phyloP scores from a whole-genome alignment of 2,113 vertebrate species.

The Sterrhoptilus dennistouni region DNA sequence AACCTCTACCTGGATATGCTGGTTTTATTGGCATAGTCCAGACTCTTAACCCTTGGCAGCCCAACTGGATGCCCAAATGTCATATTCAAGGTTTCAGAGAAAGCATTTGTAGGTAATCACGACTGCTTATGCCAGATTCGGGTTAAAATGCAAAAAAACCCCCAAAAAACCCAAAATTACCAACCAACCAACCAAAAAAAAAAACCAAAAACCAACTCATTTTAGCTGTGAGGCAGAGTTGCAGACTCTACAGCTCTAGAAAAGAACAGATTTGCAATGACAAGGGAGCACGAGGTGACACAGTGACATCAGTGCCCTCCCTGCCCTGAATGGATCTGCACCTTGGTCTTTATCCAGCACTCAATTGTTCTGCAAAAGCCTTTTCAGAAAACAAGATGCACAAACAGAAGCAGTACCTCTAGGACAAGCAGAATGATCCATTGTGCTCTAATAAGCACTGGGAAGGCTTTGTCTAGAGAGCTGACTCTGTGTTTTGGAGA shows the following conservation, averaged over 20 bases:
- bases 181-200: neutral
- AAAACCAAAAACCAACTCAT: neutral
- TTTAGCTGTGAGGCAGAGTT: neutral
- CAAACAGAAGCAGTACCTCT: neutral
- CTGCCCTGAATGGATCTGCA: neutral
- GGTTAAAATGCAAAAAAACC: neutral
- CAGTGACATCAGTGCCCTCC: neutral
- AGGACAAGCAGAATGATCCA: neutral
- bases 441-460: conserved; percentile 30
- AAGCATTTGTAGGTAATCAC: neutral
- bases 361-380: neutral
- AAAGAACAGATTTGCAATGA: fast-evolving
- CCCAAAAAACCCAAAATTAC: neutral
- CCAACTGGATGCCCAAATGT: neutral
- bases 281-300: neutral
- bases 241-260: neutral
- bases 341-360: neutral
- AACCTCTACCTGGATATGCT: neutral
- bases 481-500: neutral
- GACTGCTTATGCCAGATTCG: neutral
- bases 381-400: neutral
- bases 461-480: neutral
- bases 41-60: neutral
- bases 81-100: neutral
- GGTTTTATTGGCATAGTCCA: neutral